phyloP scores from a whole-genome alignment of 2,888 invertebrate species.

The Cosmia pyralina region DNA sequence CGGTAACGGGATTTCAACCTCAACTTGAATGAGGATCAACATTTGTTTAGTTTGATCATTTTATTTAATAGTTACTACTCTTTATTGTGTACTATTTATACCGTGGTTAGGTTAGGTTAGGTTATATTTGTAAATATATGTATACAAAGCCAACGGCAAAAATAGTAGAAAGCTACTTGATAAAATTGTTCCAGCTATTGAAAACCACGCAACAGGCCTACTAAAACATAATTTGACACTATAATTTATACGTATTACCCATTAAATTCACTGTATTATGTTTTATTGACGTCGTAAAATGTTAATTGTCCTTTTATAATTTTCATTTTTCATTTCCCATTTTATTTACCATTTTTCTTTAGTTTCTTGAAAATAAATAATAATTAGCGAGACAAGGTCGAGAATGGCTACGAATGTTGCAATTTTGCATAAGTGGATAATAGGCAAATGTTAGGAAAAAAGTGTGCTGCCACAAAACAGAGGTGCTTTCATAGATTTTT shows the following conservation, averaged over 20 bases:
- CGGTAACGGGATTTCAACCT: slow-evolving; percentile 31
- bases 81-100: background rate
- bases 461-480: slow-evolving; percentile 35
- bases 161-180: background rate
- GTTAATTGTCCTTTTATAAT: slow-evolving; percentile 19
- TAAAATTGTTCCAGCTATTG: slow-evolving; percentile 7
- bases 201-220: slow-evolving; percentile 24
- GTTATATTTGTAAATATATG: background rate
- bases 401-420: slow-evolving; percentile 26
- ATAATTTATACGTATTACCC: slow-evolving; percentile 24
- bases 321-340: slow-evolving; percentile 12
- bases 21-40: slow-evolving; percentile 19
- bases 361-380: slow-evolving; percentile 25
- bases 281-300: slow-evolving; percentile 41
- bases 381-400: slow-evolving; percentile 30
- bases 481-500: slow-evolving; percentile 73
- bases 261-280: slow-evolving; percentile 18
- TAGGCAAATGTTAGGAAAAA: slow-evolving; percentile 37
- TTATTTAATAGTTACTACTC: slow-evolving; percentile 4
- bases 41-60: slow-evolving; percentile 20
- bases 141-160: background rate
- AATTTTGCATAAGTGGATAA: slow-evolving; percentile 43
- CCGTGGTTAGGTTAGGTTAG: background rate
- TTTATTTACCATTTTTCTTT: background rate
- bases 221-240: slow-evolving; percentile 37